Evolutionary conservation across 35 echinoderm and acorn worm genomes (phyloP), one percentile per base, ranked within the genome.

Genomic region (Apostichopus californicus): DNA sequence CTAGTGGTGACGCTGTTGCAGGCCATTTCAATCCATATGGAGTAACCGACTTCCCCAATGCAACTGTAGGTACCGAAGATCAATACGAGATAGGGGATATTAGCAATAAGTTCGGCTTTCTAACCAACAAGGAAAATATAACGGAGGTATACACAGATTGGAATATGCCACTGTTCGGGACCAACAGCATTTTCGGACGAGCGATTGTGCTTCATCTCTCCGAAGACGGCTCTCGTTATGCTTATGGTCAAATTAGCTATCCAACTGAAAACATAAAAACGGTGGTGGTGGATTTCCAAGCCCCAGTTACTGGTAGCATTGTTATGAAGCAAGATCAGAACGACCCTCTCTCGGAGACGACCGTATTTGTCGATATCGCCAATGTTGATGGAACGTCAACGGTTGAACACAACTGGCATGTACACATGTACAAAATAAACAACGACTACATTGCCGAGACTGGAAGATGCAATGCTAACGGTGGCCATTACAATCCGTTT

Each of bases 31-130:
- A 99, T 77, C 97, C 97, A 18, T 99, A 93, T 65, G 80, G 64
- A 15, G 83, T 96, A 18, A 70, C 5, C 14, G 78, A 77, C 12
- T 93, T 87, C 20, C 87, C 93, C 1, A 0, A 0, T 0, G 55
- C 87, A 21, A 56, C 52, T 28, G 88, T 65, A 18, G 89, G 93
- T 5, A 96, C 95, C 65, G 90, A 93, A 22, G 97, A 96, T 57
- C 80, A 94, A 73, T 96, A 96, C 79, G 97, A 99, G 81, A 22
- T 99, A 5, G 97, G 97, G 26, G 97, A 99, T 71, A 75, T 99
- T 8, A 99, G 97, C 66, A 95, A 93, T 75, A 99, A 99, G 46
- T 99, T 93, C 82, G 97, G 97, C 5, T 25, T n/a, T 77, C 80
- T 99, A 12, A 58, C 73, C 3, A 92, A 70, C 46, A 24, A 68